A percentile compares a stretch with the other conserved stretches of the same genome.
Evolutionary conservation across 2,797 vertebrate species (phyloP).

Genomic region (Naso thynnoides): DNA sequence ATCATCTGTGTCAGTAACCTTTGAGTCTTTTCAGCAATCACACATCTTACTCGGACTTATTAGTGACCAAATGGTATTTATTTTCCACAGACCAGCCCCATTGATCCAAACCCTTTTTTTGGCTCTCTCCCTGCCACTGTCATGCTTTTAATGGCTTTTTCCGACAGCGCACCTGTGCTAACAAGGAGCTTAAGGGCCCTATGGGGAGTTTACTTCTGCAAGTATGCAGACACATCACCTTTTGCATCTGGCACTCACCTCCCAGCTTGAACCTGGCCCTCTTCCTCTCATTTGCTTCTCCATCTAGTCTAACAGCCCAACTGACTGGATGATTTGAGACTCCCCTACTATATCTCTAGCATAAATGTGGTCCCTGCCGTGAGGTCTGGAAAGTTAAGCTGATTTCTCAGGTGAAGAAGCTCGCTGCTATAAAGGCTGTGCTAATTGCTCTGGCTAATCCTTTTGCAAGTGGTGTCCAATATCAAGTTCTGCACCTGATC

Average conservation of each 20-base stretch:
- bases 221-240: neutral
- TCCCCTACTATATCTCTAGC: neutral
- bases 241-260: neutral
- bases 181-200: neutral
- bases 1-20: neutral
- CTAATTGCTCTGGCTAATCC: neutral
- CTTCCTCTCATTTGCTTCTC: neutral
- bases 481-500: neutral
- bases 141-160: conserved; percentile 21
- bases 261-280: neutral
- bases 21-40: neutral
- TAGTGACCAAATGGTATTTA: neutral
- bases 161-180: conserved; percentile 6
- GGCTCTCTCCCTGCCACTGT: neutral
- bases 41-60: too few relatives aligned
- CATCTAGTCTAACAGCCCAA: neutral
- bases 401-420: neutral
- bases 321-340: neutral
- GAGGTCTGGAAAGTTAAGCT: neutral
- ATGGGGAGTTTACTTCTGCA: conserved; percentile 6
- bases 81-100: neutral
- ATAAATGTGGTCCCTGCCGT: neutral
- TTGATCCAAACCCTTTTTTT: conserved; percentile 11
- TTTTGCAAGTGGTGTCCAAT: conserved; percentile 1
- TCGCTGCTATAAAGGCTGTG: neutral